phyloP scores from a whole-genome alignment of 2,113 vertebrate species.

The Todiramphus chloris region DNA sequence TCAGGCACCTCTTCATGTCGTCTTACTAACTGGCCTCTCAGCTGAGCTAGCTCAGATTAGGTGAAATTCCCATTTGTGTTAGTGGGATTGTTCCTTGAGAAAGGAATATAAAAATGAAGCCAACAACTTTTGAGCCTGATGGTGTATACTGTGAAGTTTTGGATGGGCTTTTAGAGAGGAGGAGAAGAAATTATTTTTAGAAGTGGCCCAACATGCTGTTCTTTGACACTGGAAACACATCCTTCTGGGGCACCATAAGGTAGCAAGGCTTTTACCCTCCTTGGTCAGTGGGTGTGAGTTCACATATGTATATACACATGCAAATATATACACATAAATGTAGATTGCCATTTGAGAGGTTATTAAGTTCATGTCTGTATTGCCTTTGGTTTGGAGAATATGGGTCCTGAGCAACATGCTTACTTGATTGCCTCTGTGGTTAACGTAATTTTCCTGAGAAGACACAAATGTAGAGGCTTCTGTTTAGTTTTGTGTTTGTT shows the following conservation, averaged over 20 bases:
- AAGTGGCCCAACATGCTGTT: neutral
- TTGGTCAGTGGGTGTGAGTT: neutral
- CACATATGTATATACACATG: neutral
- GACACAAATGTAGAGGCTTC: neutral
- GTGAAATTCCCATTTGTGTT: neutral
- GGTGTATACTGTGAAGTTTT: neutral
- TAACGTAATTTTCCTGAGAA: neutral
- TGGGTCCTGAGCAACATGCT: neutral
- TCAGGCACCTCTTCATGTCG: neutral
- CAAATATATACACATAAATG: neutral
- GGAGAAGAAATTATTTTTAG: neutral
- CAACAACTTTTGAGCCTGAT: fast-evolving
- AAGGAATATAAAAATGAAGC: neutral
- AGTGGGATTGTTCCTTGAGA: neutral
- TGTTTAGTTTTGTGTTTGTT: neutral
- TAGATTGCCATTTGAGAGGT: neutral
- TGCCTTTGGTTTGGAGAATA: neutral
- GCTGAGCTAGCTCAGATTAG: neutral
- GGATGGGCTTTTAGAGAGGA: neutral
- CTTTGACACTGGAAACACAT: neutral
- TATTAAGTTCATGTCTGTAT: neutral
- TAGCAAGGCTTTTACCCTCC: neutral
- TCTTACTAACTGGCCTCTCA: neutral
- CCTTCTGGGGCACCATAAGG: neutral
- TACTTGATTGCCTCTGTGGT: neutral